Evolutionary conservation across 2,113 vertebrate genomes (phyloP).

Genomic region (Lycocorax pyrrhopterus): DNA sequence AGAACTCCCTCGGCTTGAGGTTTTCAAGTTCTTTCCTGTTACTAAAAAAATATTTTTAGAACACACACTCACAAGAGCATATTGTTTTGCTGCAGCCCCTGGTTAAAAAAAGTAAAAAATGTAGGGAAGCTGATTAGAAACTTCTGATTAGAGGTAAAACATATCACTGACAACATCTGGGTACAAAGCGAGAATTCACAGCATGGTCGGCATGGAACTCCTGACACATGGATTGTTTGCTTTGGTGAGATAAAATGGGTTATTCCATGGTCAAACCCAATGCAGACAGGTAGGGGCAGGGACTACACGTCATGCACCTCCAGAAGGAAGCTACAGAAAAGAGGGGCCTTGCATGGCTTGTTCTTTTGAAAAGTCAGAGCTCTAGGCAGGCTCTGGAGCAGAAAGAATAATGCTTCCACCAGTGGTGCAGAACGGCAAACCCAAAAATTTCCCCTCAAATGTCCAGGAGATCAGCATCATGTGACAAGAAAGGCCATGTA

Average conservation of each 20-base stretch:
- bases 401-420: background rate
- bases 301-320: background rate
- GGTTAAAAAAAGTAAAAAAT: background rate
- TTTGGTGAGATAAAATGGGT: background rate
- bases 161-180: background rate
- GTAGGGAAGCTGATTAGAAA: background rate
- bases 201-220: background rate
- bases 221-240: background rate
- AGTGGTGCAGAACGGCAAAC: background rate
- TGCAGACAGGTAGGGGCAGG: background rate
- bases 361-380: background rate
- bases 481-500: background rate
- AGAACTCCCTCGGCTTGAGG: background rate
- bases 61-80: background rate
- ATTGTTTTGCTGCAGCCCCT: background rate
- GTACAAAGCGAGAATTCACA: background rate
- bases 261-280: background rate
- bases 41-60: background rate
- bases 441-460: background rate
- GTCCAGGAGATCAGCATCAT: constrained; percentile 2
- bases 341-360: background rate
- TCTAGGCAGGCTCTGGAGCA: background rate
- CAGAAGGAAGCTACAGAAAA: background rate
- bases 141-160: background rate
- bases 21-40: background rate